Evolutionary conservation across 1,140 invertebrate genomes (phyloP).

Genomic region (Trinorchestia longiramus): DNA sequence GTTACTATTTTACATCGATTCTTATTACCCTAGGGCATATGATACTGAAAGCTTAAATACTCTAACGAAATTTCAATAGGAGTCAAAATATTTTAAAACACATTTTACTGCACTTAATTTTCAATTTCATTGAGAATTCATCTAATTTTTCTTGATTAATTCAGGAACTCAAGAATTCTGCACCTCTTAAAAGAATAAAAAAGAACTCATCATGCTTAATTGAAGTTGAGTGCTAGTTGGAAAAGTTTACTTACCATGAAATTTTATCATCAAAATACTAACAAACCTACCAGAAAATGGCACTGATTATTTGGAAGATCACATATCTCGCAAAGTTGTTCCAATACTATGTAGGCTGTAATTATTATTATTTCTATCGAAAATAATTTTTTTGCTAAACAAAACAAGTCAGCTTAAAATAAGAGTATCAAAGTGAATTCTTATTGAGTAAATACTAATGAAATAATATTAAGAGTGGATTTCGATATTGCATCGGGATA

Average conservation of each 20-base stretch:
- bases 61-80: too few species aligned
- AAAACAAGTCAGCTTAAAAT: background rate
- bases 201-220: too few species aligned
- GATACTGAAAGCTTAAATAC: too few species aligned
- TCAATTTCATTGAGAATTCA: too few species aligned
- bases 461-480: background rate
- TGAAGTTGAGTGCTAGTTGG: too few species aligned
- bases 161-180: too few species aligned
- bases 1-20: too few species aligned
- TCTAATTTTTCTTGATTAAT: too few species aligned
- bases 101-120: too few species aligned
- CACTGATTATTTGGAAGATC: background rate
- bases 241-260: background rate
- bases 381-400: background rate
- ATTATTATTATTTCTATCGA: background rate
- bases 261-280: background rate
- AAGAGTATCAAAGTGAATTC: background rate
- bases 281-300: background rate
- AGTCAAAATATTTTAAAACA: too few species aligned
- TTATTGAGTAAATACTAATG: background rate
- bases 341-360: background rate
- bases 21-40: too few species aligned
- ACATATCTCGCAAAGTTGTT: background rate
- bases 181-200: too few species aligned
- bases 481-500: constrained; percentile 7